Evolutionary conservation across 92 coral and sea anemone genomes (phyloP).

Genomic region (Plumapathes pennacea): DNA sequence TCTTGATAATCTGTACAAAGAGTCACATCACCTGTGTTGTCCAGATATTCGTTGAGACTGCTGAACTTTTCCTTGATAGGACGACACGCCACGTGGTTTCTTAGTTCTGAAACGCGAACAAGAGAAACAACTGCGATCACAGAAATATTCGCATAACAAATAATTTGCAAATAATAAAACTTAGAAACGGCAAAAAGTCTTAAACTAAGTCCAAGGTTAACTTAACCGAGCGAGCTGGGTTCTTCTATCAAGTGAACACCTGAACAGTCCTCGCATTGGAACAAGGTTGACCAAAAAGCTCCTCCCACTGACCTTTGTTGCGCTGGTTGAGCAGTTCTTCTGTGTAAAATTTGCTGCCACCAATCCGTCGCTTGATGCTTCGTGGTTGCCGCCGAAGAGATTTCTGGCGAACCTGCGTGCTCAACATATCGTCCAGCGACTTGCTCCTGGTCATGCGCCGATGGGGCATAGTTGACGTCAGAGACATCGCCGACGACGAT

Average conservation of each 20-base stretch:
- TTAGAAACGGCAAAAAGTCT: no score
- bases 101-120: conserved; percentile 36
- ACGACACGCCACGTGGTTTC: conserved; percentile 29
- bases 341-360: conserved; percentile 91
- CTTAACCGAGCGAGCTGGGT: no score
- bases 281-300: not conserved
- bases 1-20: not conserved
- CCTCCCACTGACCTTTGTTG: conserved; percentile 50
- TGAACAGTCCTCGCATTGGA: not conserved
- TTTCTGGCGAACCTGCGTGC: conserved; percentile 21
- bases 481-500: conserved; percentile 32
- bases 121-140: not conserved
- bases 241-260: no score
- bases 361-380: conserved; percentile 66
- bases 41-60: conserved; percentile 67
- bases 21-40: conserved; percentile 55
- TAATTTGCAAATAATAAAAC: no score
- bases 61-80: conserved; percentile 70
- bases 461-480: conserved; percentile 12
- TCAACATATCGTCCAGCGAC: conserved; percentile 88
- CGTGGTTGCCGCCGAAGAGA: conserved; percentile 30
- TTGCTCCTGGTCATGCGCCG: conserved; percentile 87
- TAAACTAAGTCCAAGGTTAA: no score
- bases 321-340: conserved; percentile 51
- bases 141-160: no score